Base-by-base conservation (phyloP, 2,797 vertebrate genomes). In the Acanthurus lineatus region DNA sequence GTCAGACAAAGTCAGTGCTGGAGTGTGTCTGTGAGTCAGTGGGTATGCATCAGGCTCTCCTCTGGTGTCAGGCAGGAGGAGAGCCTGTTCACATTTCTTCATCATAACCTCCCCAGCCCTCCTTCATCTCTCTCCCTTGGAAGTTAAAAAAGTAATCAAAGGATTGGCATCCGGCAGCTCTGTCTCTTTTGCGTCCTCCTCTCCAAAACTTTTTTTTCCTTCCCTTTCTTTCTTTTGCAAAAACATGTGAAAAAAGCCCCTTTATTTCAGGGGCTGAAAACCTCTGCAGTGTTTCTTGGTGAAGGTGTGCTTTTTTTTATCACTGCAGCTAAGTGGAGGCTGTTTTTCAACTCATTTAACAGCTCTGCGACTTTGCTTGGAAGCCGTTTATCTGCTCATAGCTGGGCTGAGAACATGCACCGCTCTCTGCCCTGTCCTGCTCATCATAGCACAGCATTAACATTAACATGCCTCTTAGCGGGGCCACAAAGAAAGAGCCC, bases 101-200 rank as follows among this genome's bases (percentile, higher is more conserved):
- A 84, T 89, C 85, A 79, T 93, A 89, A 90, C 81, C 85, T 91
- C 58, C 78, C 73, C 70, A 79, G 69, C 80, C 77, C 79, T 81
- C 81, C 81, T 87, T 89, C 85, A 90, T 87, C 68, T 84, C 35
- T 47, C 63, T 83, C 85, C 74, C 80, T 82, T 78, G 77, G 76
- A 90, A 89, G 91, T 87, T 79, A 82, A 92, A 91, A 90, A 90
- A 86, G 79, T 78, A 86, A 92, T 91, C 82, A 93, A 88, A 91
- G 79, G 73, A 73, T 76, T 73, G 45, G 67, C 63, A 78, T 86
- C 73, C 19, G 66, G 84, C 83, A 86, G 80, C 77, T 73, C 74
- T 45, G 71, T 67, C 68, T 80, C 64, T 32, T 73, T 69, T 69
- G 45, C 77, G 45, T 79, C 56, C 77, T 66, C 47, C 65, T 25